Evolutionary conservation across 2,888 invertebrate species (phyloP).

Genomic region (Anticlea derivata): DNA sequence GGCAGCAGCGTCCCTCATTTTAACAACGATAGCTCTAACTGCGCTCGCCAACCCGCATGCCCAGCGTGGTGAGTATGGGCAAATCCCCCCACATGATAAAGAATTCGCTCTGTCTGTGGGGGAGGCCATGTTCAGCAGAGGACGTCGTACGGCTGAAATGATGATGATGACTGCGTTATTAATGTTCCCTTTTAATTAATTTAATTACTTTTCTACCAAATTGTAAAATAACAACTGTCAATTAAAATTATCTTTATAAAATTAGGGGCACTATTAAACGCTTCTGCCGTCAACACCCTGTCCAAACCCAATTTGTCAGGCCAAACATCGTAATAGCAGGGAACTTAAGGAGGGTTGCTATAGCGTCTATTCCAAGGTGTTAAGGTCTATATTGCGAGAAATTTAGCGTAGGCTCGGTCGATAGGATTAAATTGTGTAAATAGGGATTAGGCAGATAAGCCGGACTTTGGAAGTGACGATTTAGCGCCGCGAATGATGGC

Average conservation of each 20-base stretch:
- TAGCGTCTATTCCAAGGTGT: constrained; percentile 50
- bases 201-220: constrained; percentile 38
- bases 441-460: constrained; percentile 81
- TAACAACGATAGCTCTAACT: too few relatives aligned
- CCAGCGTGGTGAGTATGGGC: too few relatives aligned
- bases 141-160: too few relatives aligned
- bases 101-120: too few relatives aligned
- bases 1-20: too few relatives aligned
- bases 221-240: constrained; percentile 50
- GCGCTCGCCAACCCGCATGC: too few relatives aligned
- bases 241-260: constrained; percentile 53
- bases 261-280: constrained; percentile 63
- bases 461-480: constrained; percentile 63
- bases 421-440: constrained; percentile 81
- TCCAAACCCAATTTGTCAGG: constrained; percentile 82
- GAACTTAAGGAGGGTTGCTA: constrained; percentile 42
- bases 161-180: too few relatives aligned
- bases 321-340: constrained; percentile 74
- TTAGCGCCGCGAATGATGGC: constrained; percentile 71
- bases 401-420: constrained; percentile 44
- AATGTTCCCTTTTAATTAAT: constrained; percentile 30
- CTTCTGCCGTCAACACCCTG: constrained; percentile 70
- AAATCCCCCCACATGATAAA: too few relatives aligned
- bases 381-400: constrained; percentile 62
- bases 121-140: too few relatives aligned